A percentile compares a stretch with the other conserved stretches of the same genome.
These are phyloP conservation scores for Zaprionus vittiger DNA, from an alignment of 1,140 invertebrate genomes.

Conservation along the genomic window DNA sequence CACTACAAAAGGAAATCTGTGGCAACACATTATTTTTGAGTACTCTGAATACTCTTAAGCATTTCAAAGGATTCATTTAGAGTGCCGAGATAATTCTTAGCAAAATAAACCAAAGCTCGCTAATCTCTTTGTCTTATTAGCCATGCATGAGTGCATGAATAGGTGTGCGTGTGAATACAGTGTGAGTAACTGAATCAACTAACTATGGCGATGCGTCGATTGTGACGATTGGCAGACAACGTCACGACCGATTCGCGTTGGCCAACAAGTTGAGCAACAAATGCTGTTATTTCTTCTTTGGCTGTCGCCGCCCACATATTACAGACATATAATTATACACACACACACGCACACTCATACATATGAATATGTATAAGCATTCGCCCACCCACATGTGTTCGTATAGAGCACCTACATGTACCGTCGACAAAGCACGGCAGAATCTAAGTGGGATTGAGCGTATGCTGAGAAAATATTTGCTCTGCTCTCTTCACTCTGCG, in stretches of 20 bases:
- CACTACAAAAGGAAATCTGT: no score
- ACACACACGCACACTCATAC: conserved; percentile 30
- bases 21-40: neutral
- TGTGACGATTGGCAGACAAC: conserved; percentile 41
- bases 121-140: neutral
- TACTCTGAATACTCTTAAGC: neutral
- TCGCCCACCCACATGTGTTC: conserved; percentile 45
- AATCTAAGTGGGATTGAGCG: conserved; percentile 25
- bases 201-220: conserved; percentile 21
- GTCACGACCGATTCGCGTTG: conserved; percentile 53
- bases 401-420: conserved; percentile 36
- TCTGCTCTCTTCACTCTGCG: neutral
- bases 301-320: conserved; percentile 58
- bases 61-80: no score
- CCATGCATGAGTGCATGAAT: neutral
- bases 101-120: neutral
- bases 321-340: conserved; percentile 31
- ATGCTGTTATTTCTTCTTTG: conserved; percentile 24
- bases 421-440: conserved; percentile 1
- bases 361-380: conserved; percentile 23
- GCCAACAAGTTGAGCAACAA: conserved; percentile 61
- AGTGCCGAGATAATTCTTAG: no score
- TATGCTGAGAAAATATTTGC: conserved; percentile 22
- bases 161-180: neutral
- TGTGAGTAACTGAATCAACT: conserved; percentile 23